Conservation (phyloP, 2,113 vertebrate species). For the Forbesichthys papilliferus region DNA sequence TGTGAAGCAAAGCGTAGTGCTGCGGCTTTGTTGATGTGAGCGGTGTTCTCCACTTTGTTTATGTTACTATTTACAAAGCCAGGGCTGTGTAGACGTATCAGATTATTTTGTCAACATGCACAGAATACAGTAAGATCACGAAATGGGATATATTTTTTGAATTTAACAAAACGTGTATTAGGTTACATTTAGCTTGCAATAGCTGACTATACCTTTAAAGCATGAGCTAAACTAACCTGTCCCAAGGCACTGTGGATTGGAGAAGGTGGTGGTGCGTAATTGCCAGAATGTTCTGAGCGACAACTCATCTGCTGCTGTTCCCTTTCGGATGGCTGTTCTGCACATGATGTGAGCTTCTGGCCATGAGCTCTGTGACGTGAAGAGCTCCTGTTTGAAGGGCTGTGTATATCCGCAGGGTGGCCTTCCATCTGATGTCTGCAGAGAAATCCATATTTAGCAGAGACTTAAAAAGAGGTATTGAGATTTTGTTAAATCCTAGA, state of each 20-base stretch:
- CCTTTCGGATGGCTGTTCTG: constrained; percentile 19
- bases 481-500: too few species aligned
- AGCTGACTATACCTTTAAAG: not conserved
- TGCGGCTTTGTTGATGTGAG: too few species aligned
- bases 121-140: too few species aligned
- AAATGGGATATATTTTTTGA: too few species aligned
- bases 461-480: not conserved
- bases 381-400: constrained; percentile 23
- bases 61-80: too few species aligned
- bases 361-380: constrained; percentile 21
- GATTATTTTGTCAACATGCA: too few species aligned
- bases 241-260: constrained; percentile 70
- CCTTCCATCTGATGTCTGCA: constrained; percentile 15
- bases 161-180: not conserved
- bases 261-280: constrained; percentile 50
- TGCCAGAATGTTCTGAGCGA: constrained; percentile 16
- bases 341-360: constrained; percentile 24
- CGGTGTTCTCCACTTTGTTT: too few species aligned
- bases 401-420: constrained; percentile 13
- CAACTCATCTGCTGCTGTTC: constrained; percentile 26
- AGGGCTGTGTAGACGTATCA: too few species aligned
- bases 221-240: constrained; percentile 64
- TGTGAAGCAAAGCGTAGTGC: too few species aligned
- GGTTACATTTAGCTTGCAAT: too few species aligned
- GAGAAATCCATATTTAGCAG: not conserved